Base-by-base conservation (phyloP, 2,888 invertebrate genomes). In the Norana najaformis region DNA sequence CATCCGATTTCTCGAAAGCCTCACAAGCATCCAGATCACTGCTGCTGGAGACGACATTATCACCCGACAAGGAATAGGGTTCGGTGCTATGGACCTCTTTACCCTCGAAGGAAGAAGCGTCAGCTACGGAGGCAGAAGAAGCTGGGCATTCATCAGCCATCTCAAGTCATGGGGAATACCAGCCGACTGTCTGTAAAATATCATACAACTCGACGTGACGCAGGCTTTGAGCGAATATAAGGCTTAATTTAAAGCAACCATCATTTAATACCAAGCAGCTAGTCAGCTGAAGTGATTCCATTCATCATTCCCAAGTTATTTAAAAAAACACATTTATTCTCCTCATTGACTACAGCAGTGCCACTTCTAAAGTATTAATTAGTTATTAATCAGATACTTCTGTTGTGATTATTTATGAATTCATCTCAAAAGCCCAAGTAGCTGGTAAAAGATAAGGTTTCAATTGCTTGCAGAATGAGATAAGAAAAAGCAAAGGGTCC, bases 1-100 rank as follows among this genome's bases (percentile, higher is more conserved):
- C 69, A 69, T 69, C 69, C 30, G n/a, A 11, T 69, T 69, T 69
- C 69, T 69, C 69, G 30, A n/a, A n/a, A 11, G n/a, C 69, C 69
- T 69, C 69, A 69, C 69, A 30, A n/a, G 69, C 69, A 16, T 85
- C 85, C 6, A 85, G 85, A 37, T 85, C 85, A 37, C 85, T 85
- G 85, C 85, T 85, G 85, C 85, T 85, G 85, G 85, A 85, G 11
- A 85, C 85, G 85, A 85, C 85, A 23, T 85, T 85, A 85, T 85
- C 85, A 85, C 85, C 85, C 23, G 85, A 85, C 20, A 37, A 35
- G 85, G 35, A 36, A 37, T 36, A 85, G 36, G 14, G 35, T 37
- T 36, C 85, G 18, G 85, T 85, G 85, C 85, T 37, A n/a, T 85
- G 85, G 11, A 85, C 85, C 6, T 37, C 85, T n/a, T 85, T 85